Conservation (phyloP, 2,797 vertebrate genomes). For the Galagoides demidoff region DNA sequence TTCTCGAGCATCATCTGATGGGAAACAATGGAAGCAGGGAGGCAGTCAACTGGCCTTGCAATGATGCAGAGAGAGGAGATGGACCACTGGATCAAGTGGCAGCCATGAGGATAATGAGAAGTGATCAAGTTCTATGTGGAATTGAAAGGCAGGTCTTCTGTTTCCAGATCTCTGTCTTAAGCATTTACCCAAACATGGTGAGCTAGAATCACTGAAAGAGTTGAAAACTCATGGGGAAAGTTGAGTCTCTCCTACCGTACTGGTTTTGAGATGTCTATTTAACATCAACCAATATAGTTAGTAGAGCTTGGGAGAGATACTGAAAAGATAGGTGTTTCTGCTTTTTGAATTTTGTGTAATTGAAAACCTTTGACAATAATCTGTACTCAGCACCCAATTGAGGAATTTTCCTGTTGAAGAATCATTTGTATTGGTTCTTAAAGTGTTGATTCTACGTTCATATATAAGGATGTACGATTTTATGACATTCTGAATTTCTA, state of each 20-base stretch:
- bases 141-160: not conserved
- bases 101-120: not conserved
- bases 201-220: not conserved
- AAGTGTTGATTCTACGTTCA: not conserved
- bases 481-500: constrained; percentile 23
- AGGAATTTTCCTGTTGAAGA: not conserved
- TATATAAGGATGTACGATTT: constrained; percentile 68
- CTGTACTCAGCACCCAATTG: not conserved
- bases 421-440: not conserved
- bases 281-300: not conserved
- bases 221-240: not conserved
- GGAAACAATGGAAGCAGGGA: not conserved
- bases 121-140: not conserved
- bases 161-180: not conserved
- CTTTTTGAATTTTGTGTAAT: not conserved
- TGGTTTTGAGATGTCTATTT: not conserved
- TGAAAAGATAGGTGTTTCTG: not conserved
- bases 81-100: not conserved
- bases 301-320: not conserved
- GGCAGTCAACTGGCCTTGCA: not conserved
- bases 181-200: not conserved
- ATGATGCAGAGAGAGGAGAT: not conserved
- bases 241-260: not conserved
- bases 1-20: not conserved
- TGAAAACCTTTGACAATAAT: not conserved